phyloP scores from a whole-genome alignment of 2,888 invertebrate genomes.

The Parnassius orleans region DNA sequence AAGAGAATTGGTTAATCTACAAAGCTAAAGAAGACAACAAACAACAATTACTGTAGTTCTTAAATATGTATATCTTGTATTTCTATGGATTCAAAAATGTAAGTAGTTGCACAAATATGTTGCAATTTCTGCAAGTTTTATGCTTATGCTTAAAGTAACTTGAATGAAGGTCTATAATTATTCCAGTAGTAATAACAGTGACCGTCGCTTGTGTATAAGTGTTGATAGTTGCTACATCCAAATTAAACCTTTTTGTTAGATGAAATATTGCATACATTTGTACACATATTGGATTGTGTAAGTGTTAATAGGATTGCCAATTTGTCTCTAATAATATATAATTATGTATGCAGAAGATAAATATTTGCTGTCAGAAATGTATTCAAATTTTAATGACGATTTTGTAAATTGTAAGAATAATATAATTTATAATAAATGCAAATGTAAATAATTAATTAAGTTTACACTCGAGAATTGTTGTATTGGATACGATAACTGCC shows the following conservation, averaged over 20 bases:
- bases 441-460: no score
- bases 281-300: conserved; percentile 1
- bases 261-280: conserved; percentile 8
- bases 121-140: not conserved
- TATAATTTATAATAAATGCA: no score
- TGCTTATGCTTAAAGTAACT: not conserved
- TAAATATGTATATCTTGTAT: no score
- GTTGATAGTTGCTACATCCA: conserved; percentile 8
- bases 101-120: no score
- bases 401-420: not conserved
- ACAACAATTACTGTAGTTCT: no score
- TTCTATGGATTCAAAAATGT: no score
- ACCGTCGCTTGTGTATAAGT: not conserved
- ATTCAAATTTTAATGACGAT: not conserved
- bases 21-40: no score
- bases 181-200: not conserved
- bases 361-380: not conserved
- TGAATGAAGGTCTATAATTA: conserved; percentile 1
- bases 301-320: conserved; percentile 9
- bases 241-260: conserved; percentile 10
- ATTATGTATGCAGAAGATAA: not conserved
- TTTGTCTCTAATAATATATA: conserved; percentile 2
- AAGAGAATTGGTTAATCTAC: no score
- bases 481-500: no score
- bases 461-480: no score